Base-by-base conservation (phyloP, 2,888 invertebrate genomes). In the Drosophila formosana region DNA sequence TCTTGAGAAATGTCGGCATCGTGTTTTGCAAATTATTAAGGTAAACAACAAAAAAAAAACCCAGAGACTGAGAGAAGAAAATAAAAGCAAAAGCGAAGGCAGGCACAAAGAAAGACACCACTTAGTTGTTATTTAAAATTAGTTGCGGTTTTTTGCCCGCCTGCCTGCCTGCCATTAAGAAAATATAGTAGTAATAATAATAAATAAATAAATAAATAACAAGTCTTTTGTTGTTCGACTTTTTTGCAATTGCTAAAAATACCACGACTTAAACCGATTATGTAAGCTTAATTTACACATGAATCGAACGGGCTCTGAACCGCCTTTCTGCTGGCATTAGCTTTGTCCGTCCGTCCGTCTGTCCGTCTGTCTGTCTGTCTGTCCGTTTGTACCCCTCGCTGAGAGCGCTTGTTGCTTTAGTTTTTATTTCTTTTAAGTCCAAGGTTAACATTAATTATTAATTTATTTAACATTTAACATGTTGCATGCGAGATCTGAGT, bases 271-370 rank as follows among this genome's bases (percentile, higher is more conserved):
- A 88, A 88, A 79, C 72, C 63, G 84, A 78, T 85, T 85, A 88
- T 88, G 88, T 85, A 85, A 85, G 83, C 50, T 81, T 81, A 85
- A 88, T 88, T 88, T 82, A 85, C 82, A 88, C 85, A 85, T 88
- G 85, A 88, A 79, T 81, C 73, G 84, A 79, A 65, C 66, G 60
- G 46, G 67, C 62, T 71, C 43, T 34, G 65, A 62, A 53, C 75
- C 66, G 68, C 74, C 78, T 78, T 61, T 71, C 58, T 56, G 65
- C 43, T 69, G 7, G 18, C 18, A 18, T 18, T 18, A 18, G 18
- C 18, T 43, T 18, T 3, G 8, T 23, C 18, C 18, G 11, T 45
- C 45, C 11, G 34, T 43, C 23, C 8, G 11, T 45, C 23, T 4
- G 25, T 45, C 18, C 9, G 23, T 7, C 9, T 11, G 11, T 34